phyloP scores from a whole-genome alignment of 2,113 vertebrate genomes.

The Heterocephalus glaber region DNA sequence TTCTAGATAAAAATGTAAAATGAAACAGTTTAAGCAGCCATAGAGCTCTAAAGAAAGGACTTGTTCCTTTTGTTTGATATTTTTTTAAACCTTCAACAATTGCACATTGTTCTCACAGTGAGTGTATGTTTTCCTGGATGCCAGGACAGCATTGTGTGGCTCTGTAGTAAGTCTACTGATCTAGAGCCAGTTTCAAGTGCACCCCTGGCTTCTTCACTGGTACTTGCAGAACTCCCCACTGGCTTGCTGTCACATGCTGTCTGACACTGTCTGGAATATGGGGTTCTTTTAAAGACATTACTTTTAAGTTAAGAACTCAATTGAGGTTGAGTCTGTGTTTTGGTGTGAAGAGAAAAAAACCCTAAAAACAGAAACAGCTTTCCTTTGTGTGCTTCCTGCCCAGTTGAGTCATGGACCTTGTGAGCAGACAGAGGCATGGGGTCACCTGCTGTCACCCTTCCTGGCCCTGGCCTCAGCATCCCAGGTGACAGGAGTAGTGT shows the following conservation, averaged over 20 bases:
- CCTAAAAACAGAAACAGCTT: background rate
- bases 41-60: background rate
- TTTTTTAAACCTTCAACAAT: background rate
- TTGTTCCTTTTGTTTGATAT: background rate
- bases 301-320: slow-evolving; percentile 8
- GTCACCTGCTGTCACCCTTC: background rate
- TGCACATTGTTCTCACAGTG: background rate
- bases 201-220: background rate
- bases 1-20: slow-evolving; percentile 49
- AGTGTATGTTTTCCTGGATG: background rate
- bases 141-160: background rate
- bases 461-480: background rate
- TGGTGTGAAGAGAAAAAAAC: background rate
- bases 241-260: background rate
- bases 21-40: slow-evolving; percentile 6
- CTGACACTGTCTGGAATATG: background rate
- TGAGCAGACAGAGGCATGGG: background rate
- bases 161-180: background rate
- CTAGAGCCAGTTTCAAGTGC: background rate
- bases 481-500: background rate
- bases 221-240: background rate
- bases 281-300: background rate
- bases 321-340: slow-evolving; percentile 49
- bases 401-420: background rate
- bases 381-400: background rate